phyloP scores from a whole-genome alignment of 2,797 vertebrate species.

The Acomys russatus region DNA sequence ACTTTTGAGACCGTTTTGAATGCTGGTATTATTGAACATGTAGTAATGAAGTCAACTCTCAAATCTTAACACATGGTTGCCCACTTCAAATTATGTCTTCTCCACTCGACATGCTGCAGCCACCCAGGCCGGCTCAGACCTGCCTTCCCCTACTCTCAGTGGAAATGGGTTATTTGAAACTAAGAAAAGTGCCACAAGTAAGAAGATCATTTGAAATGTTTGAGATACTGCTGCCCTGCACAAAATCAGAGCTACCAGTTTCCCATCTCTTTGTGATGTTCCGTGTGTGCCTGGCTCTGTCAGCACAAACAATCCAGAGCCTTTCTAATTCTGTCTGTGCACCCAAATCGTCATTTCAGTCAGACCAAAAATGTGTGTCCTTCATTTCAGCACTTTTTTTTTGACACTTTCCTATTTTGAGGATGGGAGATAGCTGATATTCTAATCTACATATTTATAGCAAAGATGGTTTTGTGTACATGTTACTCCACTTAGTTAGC shows the following conservation, averaged over 20 bases:
- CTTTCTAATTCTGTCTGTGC: neutral
- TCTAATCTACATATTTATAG: conserved; percentile 9
- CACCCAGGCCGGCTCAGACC: neutral
- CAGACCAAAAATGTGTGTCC: conserved; percentile 52
- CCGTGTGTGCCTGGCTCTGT: neutral
- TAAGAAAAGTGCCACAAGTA: neutral
- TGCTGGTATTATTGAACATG: conserved; percentile 84
- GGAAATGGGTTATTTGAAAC: neutral
- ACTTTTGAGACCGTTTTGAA: conserved; percentile 83
- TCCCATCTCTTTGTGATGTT: neutral
- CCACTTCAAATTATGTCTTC: conserved; percentile 61
- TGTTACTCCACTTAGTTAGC: conserved; percentile 53
- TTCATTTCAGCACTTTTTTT: conserved; percentile 52
- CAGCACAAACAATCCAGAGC: neutral
- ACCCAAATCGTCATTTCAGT: conserved; percentile 74
- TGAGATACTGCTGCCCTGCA: neutral
- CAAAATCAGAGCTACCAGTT: neutral
- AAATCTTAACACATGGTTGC: conserved; percentile 41
- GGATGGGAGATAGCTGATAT: conserved; percentile 39
- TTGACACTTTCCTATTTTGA: conserved; percentile 40
- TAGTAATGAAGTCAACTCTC: conserved; percentile 76
- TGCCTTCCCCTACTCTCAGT: neutral
- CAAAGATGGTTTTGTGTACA: conserved; percentile 50
- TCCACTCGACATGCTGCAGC: neutral
- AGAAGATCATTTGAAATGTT: neutral